Evolutionary conservation across 2,888 invertebrate genomes (phyloP), one percentile per base, ranked within the genome.

Genomic region (Ophraella communa): DNA sequence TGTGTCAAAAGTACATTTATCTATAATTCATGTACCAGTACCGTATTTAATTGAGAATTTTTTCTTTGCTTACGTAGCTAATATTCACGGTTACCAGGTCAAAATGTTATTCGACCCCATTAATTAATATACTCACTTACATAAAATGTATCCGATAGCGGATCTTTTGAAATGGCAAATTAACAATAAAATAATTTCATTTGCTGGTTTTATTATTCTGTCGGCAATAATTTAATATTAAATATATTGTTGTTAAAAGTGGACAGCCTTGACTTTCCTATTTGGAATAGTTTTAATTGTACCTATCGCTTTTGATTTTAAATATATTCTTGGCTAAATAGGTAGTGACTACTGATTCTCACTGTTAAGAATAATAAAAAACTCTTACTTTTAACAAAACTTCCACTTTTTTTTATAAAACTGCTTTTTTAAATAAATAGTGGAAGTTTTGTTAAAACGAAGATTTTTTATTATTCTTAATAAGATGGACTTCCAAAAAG

Each of bases 201-300:
- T n/a, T n/a, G n/a, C n/a, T n/a, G n/a, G n/a, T n/a, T n/a, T n/a
- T n/a, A n/a, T n/a, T n/a, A n/a, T n/a, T n/a, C n/a, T n/a, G n/a
- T n/a, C n/a, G n/a, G n/a, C n/a, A 35, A n/a, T 24, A 24, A 35
- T 35, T 7, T 10, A 35, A 10, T 10, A 10, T 47, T 20, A 8
- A 59, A 59, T 49, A 42, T 51, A 60, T 60, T 18, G 44, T 33
- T 7, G 53, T 18, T 44, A 52, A 24, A 42, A 60, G 27, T 60
- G 53, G 60, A 60, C 60, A 52, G 14, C 60, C 60, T 60, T 60
- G 60, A 60, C 52, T 60, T 52, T 60, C 60, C 47, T 53, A 60
- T 60, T 60, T 52, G 33, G 52, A 53, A 60, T 17, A 27, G 20
- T 27, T 44, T 27, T 44, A 53, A 21, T 59, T 59, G 51, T 51